A percentile compares a stretch with the other conserved stretches of the same genome.
Conservation (phyloP, 1,140 invertebrate species). For the Scaptomyza hsui region DNA sequence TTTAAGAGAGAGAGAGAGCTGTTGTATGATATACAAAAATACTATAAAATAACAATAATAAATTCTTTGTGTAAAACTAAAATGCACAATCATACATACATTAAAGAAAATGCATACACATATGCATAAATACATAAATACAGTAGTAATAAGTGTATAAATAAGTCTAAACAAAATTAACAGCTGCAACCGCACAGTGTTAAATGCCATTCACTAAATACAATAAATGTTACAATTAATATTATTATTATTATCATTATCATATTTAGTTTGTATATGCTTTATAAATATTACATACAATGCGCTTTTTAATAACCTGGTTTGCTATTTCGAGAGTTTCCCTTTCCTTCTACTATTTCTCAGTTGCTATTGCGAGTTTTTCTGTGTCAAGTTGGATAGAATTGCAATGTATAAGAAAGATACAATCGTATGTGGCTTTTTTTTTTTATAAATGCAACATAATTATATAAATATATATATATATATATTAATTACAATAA, state of each 20-base stretch:
- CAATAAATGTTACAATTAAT: constrained; percentile 60
- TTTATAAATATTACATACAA: constrained; percentile 67
- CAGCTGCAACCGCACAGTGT: constrained; percentile 65
- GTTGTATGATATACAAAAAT: constrained; percentile 48
- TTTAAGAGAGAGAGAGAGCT: constrained; percentile 34
- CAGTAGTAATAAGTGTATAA: constrained; percentile 44
- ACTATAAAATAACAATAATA: constrained; percentile 53
- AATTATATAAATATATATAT: constrained; percentile 26
- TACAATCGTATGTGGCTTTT: constrained; percentile 33
- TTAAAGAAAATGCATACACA: constrained; percentile 44
- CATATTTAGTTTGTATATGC: constrained; percentile 56
- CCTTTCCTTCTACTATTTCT: constrained; percentile 13
- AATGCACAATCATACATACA: constrained; percentile 48
- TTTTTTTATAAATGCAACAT: constrained; percentile 63
- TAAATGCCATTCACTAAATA: constrained; percentile 80
- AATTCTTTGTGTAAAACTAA: constrained; percentile 49
- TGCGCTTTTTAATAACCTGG: constrained; percentile 63
- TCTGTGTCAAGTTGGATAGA: constrained; percentile 35
- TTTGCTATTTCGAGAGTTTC: constrained; percentile 46
- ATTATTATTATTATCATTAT: constrained; percentile 40
- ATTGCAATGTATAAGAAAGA: constrained; percentile 14
- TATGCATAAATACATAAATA: constrained; percentile 47
- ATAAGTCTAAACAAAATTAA: constrained; percentile 76
- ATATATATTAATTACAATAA: constrained; percentile 57
- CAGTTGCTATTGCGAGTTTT: constrained; percentile 45